Evolutionary conservation across 2,797 vertebrate genomes (phyloP).

Genomic region (Acrocephalus scirpaceus): DNA sequence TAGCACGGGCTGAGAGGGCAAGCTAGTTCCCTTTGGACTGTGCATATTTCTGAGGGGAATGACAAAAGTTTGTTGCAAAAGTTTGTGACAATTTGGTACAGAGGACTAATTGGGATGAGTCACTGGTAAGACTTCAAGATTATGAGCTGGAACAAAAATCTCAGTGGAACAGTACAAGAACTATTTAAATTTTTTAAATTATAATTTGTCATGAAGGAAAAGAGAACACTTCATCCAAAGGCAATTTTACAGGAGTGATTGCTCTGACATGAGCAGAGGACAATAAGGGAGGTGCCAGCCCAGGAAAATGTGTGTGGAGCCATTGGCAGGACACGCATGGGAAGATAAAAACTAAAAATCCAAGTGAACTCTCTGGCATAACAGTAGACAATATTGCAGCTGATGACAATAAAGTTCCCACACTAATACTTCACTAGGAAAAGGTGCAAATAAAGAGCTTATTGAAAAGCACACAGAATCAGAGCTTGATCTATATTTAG

Average conservation of each 20-base stretch:
- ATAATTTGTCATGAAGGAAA: background rate
- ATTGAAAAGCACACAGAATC: constrained; percentile 1
- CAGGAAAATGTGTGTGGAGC: background rate
- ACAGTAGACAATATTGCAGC: background rate
- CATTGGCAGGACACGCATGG: rapidly evolving
- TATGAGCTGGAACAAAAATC: background rate
- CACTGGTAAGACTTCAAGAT: background rate
- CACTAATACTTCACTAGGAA: background rate
- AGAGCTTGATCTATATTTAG: background rate
- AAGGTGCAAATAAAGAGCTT: constrained; percentile 4
- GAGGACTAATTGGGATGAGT: background rate
- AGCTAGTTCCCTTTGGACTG: background rate
- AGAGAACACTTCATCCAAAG: background rate
- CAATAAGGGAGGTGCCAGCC: background rate
- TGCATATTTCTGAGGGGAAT: background rate
- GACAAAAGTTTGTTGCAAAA: background rate
- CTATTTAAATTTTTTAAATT: background rate
- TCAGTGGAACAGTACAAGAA: background rate
- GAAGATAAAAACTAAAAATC: background rate
- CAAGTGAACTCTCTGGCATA: background rate
- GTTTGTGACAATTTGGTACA: background rate
- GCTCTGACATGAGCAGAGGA: background rate
- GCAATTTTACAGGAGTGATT: background rate
- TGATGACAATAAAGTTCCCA: background rate
- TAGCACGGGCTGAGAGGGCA: background rate